Base-by-base conservation (phyloP, 1,140 invertebrate species). In the Drosophila pectinifera region DNA sequence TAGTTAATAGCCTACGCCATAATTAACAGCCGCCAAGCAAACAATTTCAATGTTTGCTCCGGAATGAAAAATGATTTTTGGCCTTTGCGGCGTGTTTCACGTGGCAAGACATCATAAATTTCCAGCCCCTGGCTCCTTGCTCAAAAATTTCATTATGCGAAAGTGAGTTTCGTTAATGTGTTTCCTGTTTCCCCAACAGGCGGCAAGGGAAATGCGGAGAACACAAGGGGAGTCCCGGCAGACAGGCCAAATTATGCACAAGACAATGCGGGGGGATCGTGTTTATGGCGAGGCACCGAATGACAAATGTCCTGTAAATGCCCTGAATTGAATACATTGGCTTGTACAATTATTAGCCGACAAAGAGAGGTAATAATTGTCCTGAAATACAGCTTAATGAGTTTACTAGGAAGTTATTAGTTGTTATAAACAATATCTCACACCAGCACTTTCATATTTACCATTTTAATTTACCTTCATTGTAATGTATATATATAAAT, bases 101-200 rank as follows among this genome's bases (percentile, higher is more conserved):
- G 63, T 69, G 63, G 79, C 73, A 76, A 76, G 74, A 39, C 70
- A 51, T 78, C 82, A 82, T 86, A 86, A 86, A 86, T 88, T 88
- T 63, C 57, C 59, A 42, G 26, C 28, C 22, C 46, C 62, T 41
- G 26, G 56, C 74, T 57, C 70, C 72, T 48, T 55, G 79, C 72
- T 80, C 36, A 59, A 58, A 76, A 86, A 76, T 83, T 86, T 86
- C 75, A 88, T 82, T 82, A 86, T 82, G 83, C 74, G 73, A 82
- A 88, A 86, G 78, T 76, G 79, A 88, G 83, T 88, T 76, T 63
- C 79, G 83, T 88, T 86, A 82, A 88, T 86, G 79, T 79, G 68
- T 67, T 73, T 68, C 43, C 45, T 79, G 54, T 58, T 73, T 54
- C 39, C 45, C 38, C 7, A 36, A 41, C 3, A n/a, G 43, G 34